Conservation (phyloP, 1,140 invertebrate species). For the Rhyacophila brunnea region DNA sequence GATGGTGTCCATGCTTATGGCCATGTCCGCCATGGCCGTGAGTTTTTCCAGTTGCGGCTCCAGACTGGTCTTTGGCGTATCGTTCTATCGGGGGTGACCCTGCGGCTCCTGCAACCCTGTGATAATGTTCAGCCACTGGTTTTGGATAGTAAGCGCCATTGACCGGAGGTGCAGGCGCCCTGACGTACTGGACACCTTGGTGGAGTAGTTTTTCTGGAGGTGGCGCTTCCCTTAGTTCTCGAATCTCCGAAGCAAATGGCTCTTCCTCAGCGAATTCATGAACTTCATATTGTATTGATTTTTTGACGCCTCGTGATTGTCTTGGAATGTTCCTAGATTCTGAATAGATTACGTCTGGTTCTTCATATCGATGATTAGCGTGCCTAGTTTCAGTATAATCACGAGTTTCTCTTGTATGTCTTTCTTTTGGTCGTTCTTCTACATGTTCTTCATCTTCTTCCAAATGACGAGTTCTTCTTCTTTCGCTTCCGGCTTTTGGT, state of each 20-base stretch:
- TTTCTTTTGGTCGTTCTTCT: constrained; percentile 35
- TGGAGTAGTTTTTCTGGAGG: constrained; percentile 17
- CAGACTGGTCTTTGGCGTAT: constrained; percentile 30
- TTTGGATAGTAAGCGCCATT: constrained; percentile 36
- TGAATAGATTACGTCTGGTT: constrained; percentile 33
- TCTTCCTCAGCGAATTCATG: constrained; percentile 52
- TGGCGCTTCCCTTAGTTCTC: constrained; percentile 41
- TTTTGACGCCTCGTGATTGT: constrained; percentile 40
- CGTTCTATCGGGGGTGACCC: constrained; percentile 39
- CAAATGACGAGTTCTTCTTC: not conserved
- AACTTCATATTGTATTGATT: constrained; percentile 53
- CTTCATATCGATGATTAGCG: constrained; percentile 40
- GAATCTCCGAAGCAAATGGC: constrained; percentile 40
- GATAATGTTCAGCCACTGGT: constrained; percentile 48
- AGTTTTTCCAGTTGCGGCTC: constrained; percentile 12
- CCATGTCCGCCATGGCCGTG: not conserved
- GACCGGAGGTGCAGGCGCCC: not conserved
- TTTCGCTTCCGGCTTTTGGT: constrained; percentile 35
- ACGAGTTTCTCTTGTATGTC: constrained; percentile 33
- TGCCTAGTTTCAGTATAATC: constrained; percentile 34
- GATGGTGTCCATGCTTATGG: constrained; percentile 3
- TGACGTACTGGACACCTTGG: constrained; percentile 23
- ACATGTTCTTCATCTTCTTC: constrained; percentile 4
- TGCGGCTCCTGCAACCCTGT: constrained; percentile 42
- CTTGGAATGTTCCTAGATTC: constrained; percentile 31